phyloP scores from a whole-genome alignment of 2,113 vertebrate species.

The Physeter macrocephalus region DNA sequence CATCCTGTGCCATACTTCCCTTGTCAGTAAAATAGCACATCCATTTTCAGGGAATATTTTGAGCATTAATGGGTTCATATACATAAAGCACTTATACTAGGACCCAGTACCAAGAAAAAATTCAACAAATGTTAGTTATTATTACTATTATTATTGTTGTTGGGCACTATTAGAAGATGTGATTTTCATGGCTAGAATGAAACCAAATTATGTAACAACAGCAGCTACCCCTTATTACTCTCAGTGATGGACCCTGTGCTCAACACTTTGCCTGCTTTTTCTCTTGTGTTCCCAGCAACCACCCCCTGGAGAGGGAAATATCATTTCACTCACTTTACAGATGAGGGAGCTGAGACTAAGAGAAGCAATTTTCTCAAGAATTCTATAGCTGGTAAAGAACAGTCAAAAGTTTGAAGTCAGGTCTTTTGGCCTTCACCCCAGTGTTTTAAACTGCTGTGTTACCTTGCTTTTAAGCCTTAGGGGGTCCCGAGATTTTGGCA shows the following conservation, averaged over 20 bases:
- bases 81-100: neutral
- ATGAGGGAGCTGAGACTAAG: neutral
- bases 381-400: neutral
- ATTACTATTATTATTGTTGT: neutral
- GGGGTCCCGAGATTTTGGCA: neutral
- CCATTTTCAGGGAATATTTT: neutral
- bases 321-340: neutral
- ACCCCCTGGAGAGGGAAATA: neutral
- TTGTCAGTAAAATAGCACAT: neutral
- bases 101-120: neutral
- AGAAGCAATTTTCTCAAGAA: neutral
- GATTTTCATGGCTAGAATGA: neutral
- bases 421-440: neutral
- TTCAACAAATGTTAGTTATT: neutral
- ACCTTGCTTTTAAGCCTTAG: neutral
- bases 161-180: neutral
- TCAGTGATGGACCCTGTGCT: neutral
- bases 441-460: neutral
- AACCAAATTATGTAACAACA: neutral
- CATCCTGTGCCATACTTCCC: neutral
- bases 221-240: neutral
- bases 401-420: neutral
- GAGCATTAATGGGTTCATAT: neutral
- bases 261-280: neutral
- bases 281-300: neutral